Evolutionary conservation across 35 echinoderm and acorn worm species (phyloP).

Genomic region (Eucidaris tribuloides): DNA sequence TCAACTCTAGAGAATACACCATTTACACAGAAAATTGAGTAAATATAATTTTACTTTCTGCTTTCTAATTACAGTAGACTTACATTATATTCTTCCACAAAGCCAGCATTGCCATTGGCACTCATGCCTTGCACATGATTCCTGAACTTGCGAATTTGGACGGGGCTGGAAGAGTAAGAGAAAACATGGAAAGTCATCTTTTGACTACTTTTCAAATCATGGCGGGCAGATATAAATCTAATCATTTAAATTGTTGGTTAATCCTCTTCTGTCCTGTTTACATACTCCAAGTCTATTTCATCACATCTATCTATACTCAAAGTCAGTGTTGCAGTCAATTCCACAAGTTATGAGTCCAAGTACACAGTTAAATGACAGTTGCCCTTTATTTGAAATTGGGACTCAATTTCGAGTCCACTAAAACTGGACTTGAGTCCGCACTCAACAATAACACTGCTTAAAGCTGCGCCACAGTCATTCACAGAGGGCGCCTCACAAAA

Average conservation of each 20-base stretch:
- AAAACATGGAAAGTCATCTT: no score
- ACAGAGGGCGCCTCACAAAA: no score
- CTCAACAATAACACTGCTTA: no score
- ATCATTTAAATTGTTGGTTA: not conserved
- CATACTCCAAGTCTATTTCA: not conserved
- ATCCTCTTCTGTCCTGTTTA: no score
- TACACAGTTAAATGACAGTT: no score
- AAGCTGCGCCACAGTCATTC: no score
- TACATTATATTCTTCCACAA: constrained; percentile 14
- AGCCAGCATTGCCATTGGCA: not conserved
- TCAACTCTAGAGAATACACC: not conserved
- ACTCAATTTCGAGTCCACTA: no score
- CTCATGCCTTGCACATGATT: not conserved
- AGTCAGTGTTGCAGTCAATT: not conserved
- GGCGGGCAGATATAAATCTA: not conserved
- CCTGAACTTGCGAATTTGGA: not conserved
- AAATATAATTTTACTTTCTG: not conserved
- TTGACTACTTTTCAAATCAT: no score
- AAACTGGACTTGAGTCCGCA: no score
- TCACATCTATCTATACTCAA: not conserved
- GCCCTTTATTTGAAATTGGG: no score
- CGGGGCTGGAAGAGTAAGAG: not conserved
- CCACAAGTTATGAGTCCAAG: not conserved
- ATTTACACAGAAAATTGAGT: not conserved
- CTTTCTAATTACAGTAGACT: not conserved